A percentile compares a stretch with the other conserved stretches of the same genome.
These are phyloP conservation scores for Rana temporaria DNA, from an alignment of 2,113 vertebrate genomes.

Conservation along the genomic window DNA sequence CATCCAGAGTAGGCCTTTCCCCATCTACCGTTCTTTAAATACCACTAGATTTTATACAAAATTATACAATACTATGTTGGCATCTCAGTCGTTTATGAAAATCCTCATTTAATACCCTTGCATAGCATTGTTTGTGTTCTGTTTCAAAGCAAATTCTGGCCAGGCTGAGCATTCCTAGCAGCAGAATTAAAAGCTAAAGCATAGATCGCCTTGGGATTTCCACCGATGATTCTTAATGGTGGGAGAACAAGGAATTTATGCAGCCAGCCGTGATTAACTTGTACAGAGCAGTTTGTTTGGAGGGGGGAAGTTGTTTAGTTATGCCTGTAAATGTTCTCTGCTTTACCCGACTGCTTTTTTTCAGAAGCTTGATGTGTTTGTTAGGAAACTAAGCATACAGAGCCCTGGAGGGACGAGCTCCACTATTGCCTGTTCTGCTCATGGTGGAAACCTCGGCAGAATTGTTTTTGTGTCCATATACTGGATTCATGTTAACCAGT, in stretches of 20 bases:
- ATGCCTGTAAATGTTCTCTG: constrained; percentile 23
- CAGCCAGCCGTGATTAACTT: constrained; percentile 37
- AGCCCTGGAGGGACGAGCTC: neutral
- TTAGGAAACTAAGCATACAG: constrained; percentile 27
- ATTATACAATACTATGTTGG: neutral
- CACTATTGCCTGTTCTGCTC: constrained; percentile 2
- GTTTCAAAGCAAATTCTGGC: neutral
- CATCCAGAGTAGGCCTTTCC: neutral
- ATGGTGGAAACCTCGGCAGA: neutral
- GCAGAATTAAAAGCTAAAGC: constrained; percentile 50
- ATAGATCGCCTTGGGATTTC: constrained; percentile 47
- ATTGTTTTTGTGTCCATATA: neutral
- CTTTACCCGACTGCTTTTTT: constrained; percentile 19
- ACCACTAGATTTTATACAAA: constrained; percentile 7
- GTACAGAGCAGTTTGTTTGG: constrained; percentile 23
- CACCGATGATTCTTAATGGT: neutral
- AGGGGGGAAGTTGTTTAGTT: constrained; percentile 37
- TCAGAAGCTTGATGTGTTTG: constrained; percentile 40
- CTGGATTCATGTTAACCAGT: neutral
- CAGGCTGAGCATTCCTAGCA: constrained; percentile 35
- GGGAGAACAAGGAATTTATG: constrained; percentile 37
- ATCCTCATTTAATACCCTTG: constrained; percentile 36
- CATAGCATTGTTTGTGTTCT: neutral
- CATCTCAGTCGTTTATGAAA: neutral
- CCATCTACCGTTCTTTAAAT: neutral